Base-by-base conservation (phyloP, 2,888 invertebrate genomes). In the Euphydryas editha region DNA sequence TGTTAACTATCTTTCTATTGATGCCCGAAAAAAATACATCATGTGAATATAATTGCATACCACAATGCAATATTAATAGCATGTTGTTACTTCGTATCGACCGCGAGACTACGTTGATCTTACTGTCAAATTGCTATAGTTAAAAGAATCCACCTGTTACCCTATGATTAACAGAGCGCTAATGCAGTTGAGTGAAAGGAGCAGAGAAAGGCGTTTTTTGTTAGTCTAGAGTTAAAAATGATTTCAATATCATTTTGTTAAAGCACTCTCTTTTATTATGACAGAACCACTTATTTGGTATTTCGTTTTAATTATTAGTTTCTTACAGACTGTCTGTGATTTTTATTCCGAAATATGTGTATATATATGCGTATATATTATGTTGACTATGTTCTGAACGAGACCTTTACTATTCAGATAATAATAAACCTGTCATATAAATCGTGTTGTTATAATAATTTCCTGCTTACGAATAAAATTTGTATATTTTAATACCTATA, bases 111-210 rank as follows among this genome's bases (percentile, higher is more conserved):
- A 68, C 64, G 81, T 79, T 78, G 80, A 82, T 84, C 76, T 78
- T 78, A 76, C 74, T 74, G 76, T 76, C 78, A 82, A 83, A 81
- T 83, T 76, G 78, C 78, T 70, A 74, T 75, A 73, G 71, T 77
- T 79, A 81, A 83, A 83, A 82, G 73, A 70, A 75, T 76, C 76
- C 76, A 78, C 81, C 83, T 82, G 84, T 82, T 84, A 82, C 78
- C 78, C 82, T 78, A 83, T 86, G 86, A 84, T 90, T 88, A 91
- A 86, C 88, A 90, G 89, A 90, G 82, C 89, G 87, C 85, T 89
- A 86, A 89, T 88, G 81, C 56, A 65, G 68, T 73, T 80, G 75
- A 82, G 90, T 88, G 91, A 91, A 91, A 91, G 91, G 89, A 83
- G 81, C 78, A 81, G 88, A 88, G 90, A 91, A 90, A 90, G 88